Evolutionary conservation across 1,140 invertebrate species (phyloP).

Genomic region (Drosophila seguyi): DNA sequence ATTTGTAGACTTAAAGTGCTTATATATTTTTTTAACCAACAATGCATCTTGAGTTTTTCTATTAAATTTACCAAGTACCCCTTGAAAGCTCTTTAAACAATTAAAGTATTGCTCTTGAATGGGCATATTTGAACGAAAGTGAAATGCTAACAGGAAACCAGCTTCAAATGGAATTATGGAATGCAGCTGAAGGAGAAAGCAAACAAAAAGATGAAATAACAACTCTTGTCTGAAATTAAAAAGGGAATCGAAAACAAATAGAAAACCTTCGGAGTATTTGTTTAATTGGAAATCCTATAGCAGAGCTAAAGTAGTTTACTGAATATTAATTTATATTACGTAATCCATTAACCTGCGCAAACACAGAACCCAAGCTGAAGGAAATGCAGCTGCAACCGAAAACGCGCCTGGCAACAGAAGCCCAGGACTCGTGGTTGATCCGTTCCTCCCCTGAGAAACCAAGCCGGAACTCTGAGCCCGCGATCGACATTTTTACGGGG

Average conservation of each 20-base stretch:
- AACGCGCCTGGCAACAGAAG: conserved; percentile 27
- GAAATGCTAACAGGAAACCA: neutral
- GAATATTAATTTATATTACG: conserved; percentile 5
- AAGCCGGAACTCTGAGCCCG: conserved; percentile 9
- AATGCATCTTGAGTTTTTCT: neutral
- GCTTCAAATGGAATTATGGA: neutral
- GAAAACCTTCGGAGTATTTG: neutral
- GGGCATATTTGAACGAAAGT: conserved; percentile 2
- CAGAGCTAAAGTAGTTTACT: neutral
- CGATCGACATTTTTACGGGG: conserved; percentile 35
- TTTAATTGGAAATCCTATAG: neutral
- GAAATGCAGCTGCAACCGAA: conserved; percentile 29
- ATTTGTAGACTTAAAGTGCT: neutral
- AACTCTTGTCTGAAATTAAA: neutral
- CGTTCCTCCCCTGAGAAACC: conserved; percentile 1
- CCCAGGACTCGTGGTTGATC: conserved; percentile 23
- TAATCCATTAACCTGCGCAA: conserved; percentile 19
- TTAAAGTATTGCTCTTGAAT: neutral
- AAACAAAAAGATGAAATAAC: neutral
- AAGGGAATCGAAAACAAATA: neutral
- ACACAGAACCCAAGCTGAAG: neutral
- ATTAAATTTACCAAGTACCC: neutral
- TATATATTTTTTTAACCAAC: neutral
- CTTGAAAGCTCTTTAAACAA: conserved; percentile 1
- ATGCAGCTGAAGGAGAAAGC: neutral